Percentiles rank a stretch among this genome's conserved stretches.
phyloP scores from a whole-genome alignment of 2,888 invertebrate species.

The Chymomyza amoena region DNA sequence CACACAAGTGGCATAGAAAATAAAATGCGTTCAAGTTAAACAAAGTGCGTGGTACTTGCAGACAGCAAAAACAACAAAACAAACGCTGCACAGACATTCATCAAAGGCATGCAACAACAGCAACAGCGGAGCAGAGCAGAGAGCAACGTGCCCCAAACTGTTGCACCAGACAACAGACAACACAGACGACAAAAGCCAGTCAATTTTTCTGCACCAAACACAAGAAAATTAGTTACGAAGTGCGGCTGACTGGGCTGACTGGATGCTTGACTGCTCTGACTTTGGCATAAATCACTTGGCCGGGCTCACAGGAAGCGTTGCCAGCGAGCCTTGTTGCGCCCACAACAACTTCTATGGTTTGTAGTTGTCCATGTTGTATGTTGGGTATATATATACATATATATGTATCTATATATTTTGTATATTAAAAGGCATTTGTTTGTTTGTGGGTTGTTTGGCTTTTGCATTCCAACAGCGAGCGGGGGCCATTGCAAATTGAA shows the following conservation, averaged over 20 bases:
- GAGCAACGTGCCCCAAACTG: slow-evolving; percentile 34
- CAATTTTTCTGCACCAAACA: slow-evolving; percentile 69
- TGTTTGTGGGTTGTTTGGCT: slow-evolving; percentile 28
- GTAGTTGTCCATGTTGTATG: slow-evolving; percentile 19
- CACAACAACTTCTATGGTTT: slow-evolving; percentile 63
- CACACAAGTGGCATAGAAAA: slow-evolving; percentile 33
- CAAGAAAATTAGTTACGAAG: slow-evolving; percentile 65
- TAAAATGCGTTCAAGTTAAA: slow-evolving; percentile 14
- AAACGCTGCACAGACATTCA: slow-evolving; percentile 52
- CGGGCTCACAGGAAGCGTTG: slow-evolving; percentile 64
- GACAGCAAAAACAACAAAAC: slow-evolving; percentile 32
- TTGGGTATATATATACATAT: too few species aligned
- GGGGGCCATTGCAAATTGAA: slow-evolving; percentile 57
- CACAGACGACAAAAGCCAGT: slow-evolving; percentile 60
- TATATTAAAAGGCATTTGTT: slow-evolving; percentile 65
- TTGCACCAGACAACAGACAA: slow-evolving; percentile 7
- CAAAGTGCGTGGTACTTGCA: slow-evolving; percentile 70
- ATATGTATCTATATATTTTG: slow-evolving; percentile 30
- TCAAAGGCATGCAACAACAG: slow-evolving; percentile 39
- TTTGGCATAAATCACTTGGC: not conserved
- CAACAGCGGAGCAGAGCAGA: not conserved
- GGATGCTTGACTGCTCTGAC: not conserved
- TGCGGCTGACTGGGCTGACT: slow-evolving; percentile 24
- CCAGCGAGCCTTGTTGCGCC: slow-evolving; percentile 69
- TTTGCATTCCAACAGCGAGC: slow-evolving; percentile 37